Evolutionary conservation across 2,888 invertebrate genomes (phyloP), one percentile per base, ranked within the genome.

Genomic region (Tetragnatha montana): DNA sequence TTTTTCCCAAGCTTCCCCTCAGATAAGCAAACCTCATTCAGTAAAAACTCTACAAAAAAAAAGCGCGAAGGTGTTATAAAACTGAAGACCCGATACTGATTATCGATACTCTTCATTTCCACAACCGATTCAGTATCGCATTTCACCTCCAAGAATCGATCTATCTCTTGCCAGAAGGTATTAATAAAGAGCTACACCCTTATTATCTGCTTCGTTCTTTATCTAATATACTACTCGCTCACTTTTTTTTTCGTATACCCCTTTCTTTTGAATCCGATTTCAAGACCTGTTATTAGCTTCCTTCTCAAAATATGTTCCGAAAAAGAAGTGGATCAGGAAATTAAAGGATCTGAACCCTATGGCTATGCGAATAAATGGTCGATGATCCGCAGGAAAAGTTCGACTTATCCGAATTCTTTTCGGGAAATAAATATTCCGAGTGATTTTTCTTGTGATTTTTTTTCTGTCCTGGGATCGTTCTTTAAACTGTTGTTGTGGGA

Each of bases 191-290:
- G 35, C 60, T 71, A 70, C 68, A 68, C 47, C 73, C 86, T 80
- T 86, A 86, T 86, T 86, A 86, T 86, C 86, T 86, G 79, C 73
- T 71, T 60, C 22, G 73, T 78, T 86, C 86, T 86, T 86, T 73
- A 74, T 84, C 74, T 84, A 76, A 75, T 84, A 75, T 76, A 60
- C 69, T 76, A 19, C 49, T 83, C 22, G 35, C 51, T 22, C 22
- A 7, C 83, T 84, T 76, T 69, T 82, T 83, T 69, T 76, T 47
- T 84, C 47, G 47, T 35, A 35, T 51, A 76, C 75, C 76, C 14
- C 60, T 69, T 84, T 60, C 74, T 76, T 76, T 74, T 47, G 82
- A 75, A 84, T 84, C 76, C 75, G 83, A 84, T 76, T 76, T 22
- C 83, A 76, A 35, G 69, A 75, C 50, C 69, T 69, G 83, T 84